phyloP scores from a whole-genome alignment of 2,113 vertebrate genomes.

The Salvelinus fontinalis region DNA sequence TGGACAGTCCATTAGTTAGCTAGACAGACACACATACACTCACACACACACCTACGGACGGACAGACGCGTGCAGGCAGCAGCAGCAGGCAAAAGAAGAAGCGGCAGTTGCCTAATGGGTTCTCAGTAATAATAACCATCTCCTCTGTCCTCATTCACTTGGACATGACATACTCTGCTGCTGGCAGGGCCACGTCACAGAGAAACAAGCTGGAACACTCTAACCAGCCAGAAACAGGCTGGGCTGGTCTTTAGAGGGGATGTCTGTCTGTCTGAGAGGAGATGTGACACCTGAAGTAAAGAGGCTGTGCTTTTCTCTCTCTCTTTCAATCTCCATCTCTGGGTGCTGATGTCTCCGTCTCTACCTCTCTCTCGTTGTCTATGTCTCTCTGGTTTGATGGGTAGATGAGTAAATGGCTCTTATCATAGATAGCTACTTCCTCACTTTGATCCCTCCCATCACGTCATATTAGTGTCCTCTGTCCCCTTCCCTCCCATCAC shows the following conservation, averaged over 20 bases:
- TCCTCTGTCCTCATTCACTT: slow-evolving; percentile 81
- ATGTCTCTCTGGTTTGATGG: neutral
- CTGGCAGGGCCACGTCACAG: slow-evolving; percentile 60
- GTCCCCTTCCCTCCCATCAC: no score
- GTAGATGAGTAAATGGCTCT: no score
- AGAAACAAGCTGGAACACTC: no score
- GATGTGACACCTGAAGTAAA: slow-evolving; percentile 57
- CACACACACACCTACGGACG: no score
- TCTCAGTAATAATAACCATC: slow-evolving; percentile 95
- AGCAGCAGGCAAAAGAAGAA: neutral
- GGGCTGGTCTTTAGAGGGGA: no score
- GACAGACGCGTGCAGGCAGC: neutral
- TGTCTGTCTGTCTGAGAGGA: slow-evolving; percentile 69
- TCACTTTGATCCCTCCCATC: no score
- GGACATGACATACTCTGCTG: slow-evolving; percentile 79
- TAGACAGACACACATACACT: no score
- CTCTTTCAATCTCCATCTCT: neutral
- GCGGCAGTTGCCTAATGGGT: slow-evolving; percentile 84
- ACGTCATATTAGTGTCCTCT: no score
- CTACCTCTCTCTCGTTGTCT: neutral
- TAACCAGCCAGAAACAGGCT: no score
- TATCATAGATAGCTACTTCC: no score
- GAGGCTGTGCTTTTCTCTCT: neutral
- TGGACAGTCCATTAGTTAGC: no score
- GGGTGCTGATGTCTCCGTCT: neutral